Conservation (phyloP, 2,888 invertebrate genomes). For the Drosophila conformis region DNA sequence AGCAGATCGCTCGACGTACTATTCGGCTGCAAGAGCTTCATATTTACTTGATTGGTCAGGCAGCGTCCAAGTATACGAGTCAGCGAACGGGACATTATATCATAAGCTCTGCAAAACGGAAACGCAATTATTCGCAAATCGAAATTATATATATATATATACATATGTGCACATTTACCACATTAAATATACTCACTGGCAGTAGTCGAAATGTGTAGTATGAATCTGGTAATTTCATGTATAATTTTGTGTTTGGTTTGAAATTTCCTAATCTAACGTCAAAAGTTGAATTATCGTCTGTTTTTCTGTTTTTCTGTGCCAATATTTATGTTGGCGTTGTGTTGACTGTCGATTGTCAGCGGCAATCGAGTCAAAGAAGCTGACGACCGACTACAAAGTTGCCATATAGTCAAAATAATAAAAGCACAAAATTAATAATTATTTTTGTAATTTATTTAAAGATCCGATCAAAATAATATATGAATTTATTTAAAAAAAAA, state of each 20-base stretch:
- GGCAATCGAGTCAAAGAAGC: conserved; percentile 28
- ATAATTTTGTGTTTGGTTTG: conserved; percentile 33
- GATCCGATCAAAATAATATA: neutral
- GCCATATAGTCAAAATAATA: conserved; percentile 23
- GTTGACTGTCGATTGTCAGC: conserved; percentile 20
- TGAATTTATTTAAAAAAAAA: neutral
- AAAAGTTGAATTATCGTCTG: conserved; percentile 24
- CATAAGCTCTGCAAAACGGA: conserved; percentile 47
- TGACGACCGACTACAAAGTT: conserved; percentile 15
- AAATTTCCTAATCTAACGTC: conserved; percentile 28
- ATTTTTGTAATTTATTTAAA: neutral
- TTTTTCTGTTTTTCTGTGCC: neutral
- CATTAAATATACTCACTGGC: conserved; percentile 25
- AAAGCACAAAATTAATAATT: neutral
- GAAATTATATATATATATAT: neutral
- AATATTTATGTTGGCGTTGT: conserved; percentile 17
- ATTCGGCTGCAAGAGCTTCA: conserved; percentile 17
- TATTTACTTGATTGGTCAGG: conserved; percentile 15
- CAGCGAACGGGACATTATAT: conserved; percentile 76
- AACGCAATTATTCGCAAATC: conserved; percentile 45
- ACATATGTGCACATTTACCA: neutral
- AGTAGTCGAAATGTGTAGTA: conserved; percentile 4
- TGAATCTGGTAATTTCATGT: no score
- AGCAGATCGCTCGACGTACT: conserved; percentile 14
- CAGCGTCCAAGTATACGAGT: conserved; percentile 58